Base-by-base conservation (phyloP, 2,797 vertebrate genomes). In the Onychomys arenicola region DNA sequence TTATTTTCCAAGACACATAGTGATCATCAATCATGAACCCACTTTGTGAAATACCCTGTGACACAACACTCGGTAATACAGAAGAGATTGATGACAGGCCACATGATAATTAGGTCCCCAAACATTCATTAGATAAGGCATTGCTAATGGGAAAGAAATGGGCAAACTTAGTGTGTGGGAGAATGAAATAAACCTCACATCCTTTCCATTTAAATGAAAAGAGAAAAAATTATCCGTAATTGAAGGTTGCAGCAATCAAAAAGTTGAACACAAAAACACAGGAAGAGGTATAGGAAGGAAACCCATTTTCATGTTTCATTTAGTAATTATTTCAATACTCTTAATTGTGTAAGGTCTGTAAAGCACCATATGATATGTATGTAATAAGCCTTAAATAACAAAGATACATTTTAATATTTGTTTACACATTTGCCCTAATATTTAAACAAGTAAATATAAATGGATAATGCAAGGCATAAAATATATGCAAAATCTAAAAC, bases 261-360 rank as follows among this genome's bases (percentile, higher is more conserved):
- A 96, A 86, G 55, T 77, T 92, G 80, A 95, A 96, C 14, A 94
- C 95, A 52, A 52, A 94, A 88, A 55, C 21, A 83, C 95, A 97
- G 96, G 95, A 97, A 96, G 96, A 96, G 89, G 96, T 90, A 96
- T 57, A 97, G 94, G 95, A 95, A 97, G 96, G 94, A 97, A 97
- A 94, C 93, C 29, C 75, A 97, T 95, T 96, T 97, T 90, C 86
- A 94, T 81, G 91, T 95, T 96, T 96, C 83, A 97, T 92, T 95
- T 97, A 97, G 97, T 96, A 97, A 97, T 95, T 97, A 88, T 90
- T 97, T 96, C 82, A 96, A 87, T 96, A 88, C 77, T 95, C 86
- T 93, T 90, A 97, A 88, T 96, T 89, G 95, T 91, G 21, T 87
- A 96, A 77, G 92, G 23, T 89, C 82, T 96, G 11, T 86, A 92